Conservation (phyloP, 2,888 invertebrate genomes). For the Ichneumon xanthorius region DNA sequence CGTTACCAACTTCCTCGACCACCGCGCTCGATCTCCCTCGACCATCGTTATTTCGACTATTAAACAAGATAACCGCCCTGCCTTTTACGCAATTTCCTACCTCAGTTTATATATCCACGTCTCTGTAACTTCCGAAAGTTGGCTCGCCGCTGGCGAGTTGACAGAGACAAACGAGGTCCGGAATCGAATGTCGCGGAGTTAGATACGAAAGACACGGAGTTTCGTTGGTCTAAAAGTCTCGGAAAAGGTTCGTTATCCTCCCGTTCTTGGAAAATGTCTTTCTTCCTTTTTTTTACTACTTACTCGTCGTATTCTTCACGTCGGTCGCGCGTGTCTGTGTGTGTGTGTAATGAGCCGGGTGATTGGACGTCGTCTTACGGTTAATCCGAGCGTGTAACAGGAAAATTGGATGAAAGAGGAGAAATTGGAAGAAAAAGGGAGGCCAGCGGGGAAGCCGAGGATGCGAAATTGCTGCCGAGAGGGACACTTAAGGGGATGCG, state of each 20-base stretch:
- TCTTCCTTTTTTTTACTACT: conserved; percentile 53
- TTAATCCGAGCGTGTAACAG: conserved; percentile 44
- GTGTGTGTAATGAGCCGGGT: conserved; percentile 45
- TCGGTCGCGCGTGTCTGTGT: conserved; percentile 8
- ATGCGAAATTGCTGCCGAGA: conserved; percentile 18
- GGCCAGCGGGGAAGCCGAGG: conserved; percentile 11
- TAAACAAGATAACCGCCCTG: conserved; percentile 16
- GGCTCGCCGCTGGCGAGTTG: not conserved
- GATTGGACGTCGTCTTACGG: conserved; percentile 46
- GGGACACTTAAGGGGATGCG: not conserved
- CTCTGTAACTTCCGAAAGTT: not conserved
- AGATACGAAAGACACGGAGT: not conserved
- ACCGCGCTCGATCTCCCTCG: not conserved
- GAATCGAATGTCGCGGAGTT: conserved; percentile 3
- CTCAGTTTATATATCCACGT: not conserved
- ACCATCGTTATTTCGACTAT: not conserved
- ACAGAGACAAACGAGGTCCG: conserved; percentile 48
- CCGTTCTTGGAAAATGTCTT: not conserved
- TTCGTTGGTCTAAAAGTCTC: not conserved
- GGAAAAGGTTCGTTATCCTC: conserved; percentile 1
- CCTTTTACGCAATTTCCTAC: not conserved
- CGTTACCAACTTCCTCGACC: conserved; percentile 34
- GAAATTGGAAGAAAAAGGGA: conserved; percentile 4
- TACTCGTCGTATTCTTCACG: conserved; percentile 11
- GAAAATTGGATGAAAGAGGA: conserved; percentile 38